Evolutionary conservation across 2,113 vertebrate genomes (phyloP).

Genomic region (Petrocephalus microphthalmus): DNA sequence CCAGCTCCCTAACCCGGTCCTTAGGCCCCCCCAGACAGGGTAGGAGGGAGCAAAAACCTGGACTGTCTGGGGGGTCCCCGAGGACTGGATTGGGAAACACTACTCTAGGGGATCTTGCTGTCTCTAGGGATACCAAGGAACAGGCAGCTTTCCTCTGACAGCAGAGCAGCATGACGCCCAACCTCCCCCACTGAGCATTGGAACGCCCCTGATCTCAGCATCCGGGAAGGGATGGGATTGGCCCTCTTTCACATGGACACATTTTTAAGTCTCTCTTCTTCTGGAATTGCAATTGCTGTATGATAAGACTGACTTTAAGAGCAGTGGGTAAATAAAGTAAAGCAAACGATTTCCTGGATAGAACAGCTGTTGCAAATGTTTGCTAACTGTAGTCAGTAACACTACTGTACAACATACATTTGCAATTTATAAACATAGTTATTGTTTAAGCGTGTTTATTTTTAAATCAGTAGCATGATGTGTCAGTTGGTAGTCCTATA

Average conservation of each 20-base stretch:
- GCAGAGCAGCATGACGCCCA: not conserved
- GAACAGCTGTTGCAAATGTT: not conserved
- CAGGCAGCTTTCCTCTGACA: not conserved
- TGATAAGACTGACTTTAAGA: not conserved
- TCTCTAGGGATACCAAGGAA: slow-evolving; percentile 14
- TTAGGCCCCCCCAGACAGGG: too few species aligned
- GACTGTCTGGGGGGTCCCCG: not conserved
- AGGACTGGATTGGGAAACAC: not conserved
- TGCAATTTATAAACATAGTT: not conserved
- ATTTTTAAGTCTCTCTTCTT: not conserved
- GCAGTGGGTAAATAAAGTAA: not conserved
- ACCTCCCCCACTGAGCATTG: not conserved
- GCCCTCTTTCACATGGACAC: not conserved
- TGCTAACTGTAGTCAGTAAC: not conserved
- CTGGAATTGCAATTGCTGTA: not conserved
- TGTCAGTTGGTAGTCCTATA: not conserved
- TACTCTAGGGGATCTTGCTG: not conserved
- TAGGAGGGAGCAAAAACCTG: too few species aligned
- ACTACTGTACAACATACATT: not conserved
- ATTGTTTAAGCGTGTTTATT: not conserved
- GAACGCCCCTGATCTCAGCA: not conserved
- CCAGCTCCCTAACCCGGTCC: too few species aligned
- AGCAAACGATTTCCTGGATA: not conserved
- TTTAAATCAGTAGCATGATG: not conserved
- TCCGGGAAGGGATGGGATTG: not conserved